phyloP scores from a whole-genome alignment of 2,113 vertebrate species.

The Cyanoderma ruficeps region DNA sequence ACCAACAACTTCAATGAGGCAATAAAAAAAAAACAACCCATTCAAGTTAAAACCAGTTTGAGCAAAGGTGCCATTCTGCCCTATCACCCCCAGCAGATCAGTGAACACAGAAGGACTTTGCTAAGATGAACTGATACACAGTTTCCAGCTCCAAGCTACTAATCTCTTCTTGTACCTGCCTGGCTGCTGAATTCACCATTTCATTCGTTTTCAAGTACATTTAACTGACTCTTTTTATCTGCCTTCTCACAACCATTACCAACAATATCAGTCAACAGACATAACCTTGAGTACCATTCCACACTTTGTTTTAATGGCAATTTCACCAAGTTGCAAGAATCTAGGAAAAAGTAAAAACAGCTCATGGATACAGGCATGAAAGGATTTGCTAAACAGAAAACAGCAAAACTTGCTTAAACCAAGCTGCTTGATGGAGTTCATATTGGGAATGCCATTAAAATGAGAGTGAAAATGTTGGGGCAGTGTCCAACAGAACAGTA shows the following conservation, averaged over 20 bases:
- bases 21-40: background rate
- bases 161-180: background rate
- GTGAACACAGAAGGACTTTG: background rate
- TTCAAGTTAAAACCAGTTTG: background rate
- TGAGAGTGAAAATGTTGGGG: background rate
- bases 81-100: rapidly evolving
- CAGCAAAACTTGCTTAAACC: background rate
- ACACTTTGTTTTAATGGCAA: background rate
- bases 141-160: background rate
- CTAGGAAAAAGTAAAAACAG: background rate
- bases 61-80: background rate
- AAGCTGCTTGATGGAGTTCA: background rate
- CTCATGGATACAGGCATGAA: rapidly evolving
- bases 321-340: background rate
- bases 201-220: background rate
- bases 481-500: background rate
- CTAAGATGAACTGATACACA: background rate
- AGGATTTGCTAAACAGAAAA: background rate
- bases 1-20: background rate
- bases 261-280: background rate
- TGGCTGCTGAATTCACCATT: background rate
- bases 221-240: background rate
- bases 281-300: background rate
- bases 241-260: background rate
- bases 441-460: background rate